phyloP scores from a whole-genome alignment of 2,888 invertebrate species.

The Chamaedrilus cognettii region DNA sequence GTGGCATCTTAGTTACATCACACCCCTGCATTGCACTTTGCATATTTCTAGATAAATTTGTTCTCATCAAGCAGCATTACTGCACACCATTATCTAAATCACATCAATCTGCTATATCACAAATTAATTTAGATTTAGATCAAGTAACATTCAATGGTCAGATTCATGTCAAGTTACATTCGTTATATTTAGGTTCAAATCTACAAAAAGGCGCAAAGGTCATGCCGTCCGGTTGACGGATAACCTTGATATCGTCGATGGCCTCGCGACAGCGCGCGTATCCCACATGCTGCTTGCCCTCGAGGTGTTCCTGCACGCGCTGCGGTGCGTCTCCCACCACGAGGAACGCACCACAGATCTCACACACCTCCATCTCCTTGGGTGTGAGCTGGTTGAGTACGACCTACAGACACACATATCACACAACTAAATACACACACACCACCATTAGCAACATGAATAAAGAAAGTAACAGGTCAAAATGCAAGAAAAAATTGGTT shows the following conservation, averaged over 20 bases:
- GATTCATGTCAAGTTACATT: background rate
- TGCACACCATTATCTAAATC: background rate
- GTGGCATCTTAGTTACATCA: too few relatives aligned
- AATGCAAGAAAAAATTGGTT: too few relatives aligned
- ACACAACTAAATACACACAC: too few relatives aligned
- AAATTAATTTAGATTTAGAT: background rate
- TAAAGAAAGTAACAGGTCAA: too few relatives aligned
- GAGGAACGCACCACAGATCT: slow-evolving; percentile 97
- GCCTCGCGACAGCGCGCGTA: slow-evolving; percentile 64
- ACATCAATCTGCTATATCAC: background rate
- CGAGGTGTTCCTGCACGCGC: slow-evolving; percentile 95
- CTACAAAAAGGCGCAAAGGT: background rate
- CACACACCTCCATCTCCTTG: slow-evolving; percentile 99
- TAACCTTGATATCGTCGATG: slow-evolving; percentile 48
- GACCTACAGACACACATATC: background rate
- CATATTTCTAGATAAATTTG: too few relatives aligned
- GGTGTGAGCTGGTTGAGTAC: slow-evolving; percentile 53
- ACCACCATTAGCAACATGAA: too few relatives aligned
- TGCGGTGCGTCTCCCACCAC: slow-evolving; percentile 99
- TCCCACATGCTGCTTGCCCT: slow-evolving; percentile 98
- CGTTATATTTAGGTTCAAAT: background rate
- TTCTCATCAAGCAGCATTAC: background rate
- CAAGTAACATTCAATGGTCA: background rate
- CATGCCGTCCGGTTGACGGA: too few relatives aligned
- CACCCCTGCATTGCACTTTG: too few relatives aligned